Conservation (phyloP, 2,113 vertebrate genomes). For the Oryzias celebensis region DNA sequence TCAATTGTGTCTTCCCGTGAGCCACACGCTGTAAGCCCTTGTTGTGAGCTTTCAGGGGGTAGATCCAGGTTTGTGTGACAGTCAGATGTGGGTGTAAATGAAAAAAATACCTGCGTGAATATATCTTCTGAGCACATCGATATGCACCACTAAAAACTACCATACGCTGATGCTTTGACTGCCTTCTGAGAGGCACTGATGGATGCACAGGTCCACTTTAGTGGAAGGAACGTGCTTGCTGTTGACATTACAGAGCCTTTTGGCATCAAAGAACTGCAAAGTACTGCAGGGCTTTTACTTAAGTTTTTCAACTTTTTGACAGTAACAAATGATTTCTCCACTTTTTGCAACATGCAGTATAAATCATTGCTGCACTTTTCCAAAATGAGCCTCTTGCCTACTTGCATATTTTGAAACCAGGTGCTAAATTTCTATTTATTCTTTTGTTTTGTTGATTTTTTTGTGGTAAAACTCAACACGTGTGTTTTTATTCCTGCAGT, state of each 20-base stretch:
- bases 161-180: conserved; percentile 39
- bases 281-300: background rate
- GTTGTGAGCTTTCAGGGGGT: conserved; percentile 57
- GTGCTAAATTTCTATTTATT: no score
- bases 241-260: background rate
- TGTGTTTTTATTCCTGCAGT: no score
- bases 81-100: conserved; percentile 51
- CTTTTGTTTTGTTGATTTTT: no score
- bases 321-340: background rate
- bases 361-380: background rate
- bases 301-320: background rate
- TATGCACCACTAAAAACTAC: conserved; percentile 29
- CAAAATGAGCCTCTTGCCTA: no score
- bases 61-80: conserved; percentile 25
- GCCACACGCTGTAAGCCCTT: conserved; percentile 64
- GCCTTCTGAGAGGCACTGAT: conserved; percentile 9
- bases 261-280: background rate
- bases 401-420: no score
- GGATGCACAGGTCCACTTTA: background rate
- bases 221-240: conserved; percentile 5
- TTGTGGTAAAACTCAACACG: no score
- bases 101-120: conserved; percentile 49
- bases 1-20: conserved; percentile 57
- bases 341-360: background rate
- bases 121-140: conserved; percentile 46